These are phyloP conservation scores for Monopis laevigella DNA, from an alignment of 2,888 invertebrate genomes.

Conservation along the genomic window DNA sequence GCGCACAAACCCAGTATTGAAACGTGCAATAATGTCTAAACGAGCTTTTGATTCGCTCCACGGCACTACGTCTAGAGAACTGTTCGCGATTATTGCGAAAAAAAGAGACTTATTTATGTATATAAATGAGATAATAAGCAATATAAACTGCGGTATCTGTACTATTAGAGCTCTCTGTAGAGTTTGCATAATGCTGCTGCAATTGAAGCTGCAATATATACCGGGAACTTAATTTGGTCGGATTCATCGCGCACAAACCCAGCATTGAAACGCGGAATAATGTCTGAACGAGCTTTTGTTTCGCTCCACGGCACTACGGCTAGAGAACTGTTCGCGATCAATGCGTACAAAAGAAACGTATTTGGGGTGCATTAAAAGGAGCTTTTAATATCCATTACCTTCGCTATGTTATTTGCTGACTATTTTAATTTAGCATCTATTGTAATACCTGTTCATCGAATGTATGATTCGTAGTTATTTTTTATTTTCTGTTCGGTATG, in stretches of 20 bases:
- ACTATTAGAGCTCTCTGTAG: neutral
- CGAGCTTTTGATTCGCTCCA: constrained; percentile 5
- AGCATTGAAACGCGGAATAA: constrained; percentile 9
- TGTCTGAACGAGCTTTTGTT: constrained; percentile 8
- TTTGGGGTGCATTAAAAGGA: too few species aligned
- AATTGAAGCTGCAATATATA: constrained; percentile 8
- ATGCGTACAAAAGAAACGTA: neutral
- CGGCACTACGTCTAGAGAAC: neutral
- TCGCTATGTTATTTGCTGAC: too few species aligned
- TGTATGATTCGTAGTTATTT: too few species aligned
- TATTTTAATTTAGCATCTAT: too few species aligned
- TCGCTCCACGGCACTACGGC: neutral
- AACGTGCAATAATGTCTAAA: constrained; percentile 10
- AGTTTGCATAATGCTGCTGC: neutral
- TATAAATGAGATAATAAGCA: neutral
- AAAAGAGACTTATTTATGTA: neutral
- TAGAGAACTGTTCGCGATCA: constrained; percentile 2
- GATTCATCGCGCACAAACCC: constrained; percentile 8
- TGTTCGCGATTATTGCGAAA: neutral
- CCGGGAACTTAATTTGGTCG: constrained; percentile 10
- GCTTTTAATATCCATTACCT: too few species aligned
- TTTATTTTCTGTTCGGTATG: too few species aligned
- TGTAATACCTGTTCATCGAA: too few species aligned
- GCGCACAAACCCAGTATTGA: neutral
- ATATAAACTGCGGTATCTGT: neutral